phyloP scores from a whole-genome alignment of 2,888 invertebrate species.

The Venusia cambrica region DNA sequence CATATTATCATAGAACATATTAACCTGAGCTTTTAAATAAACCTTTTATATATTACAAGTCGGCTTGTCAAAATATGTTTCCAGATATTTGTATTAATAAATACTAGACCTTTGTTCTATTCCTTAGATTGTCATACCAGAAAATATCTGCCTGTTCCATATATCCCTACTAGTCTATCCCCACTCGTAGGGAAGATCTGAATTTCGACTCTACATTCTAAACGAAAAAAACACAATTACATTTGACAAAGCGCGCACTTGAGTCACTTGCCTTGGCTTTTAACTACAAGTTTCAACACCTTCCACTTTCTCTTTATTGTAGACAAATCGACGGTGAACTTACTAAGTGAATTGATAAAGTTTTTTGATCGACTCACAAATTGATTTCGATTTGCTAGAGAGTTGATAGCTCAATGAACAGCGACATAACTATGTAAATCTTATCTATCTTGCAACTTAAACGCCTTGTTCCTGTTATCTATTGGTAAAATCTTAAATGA shows the following conservation, averaged over 20 bases:
- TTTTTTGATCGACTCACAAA: constrained; percentile 8
- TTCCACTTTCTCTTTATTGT: constrained; percentile 55
- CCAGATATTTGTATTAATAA: too few relatives aligned
- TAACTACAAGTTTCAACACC: constrained; percentile 48
- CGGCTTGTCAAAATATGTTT: too few relatives aligned
- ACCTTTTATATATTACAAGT: too few relatives aligned
- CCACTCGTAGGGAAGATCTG: too few relatives aligned
- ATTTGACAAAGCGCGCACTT: constrained; percentile 51
- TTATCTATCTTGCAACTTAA: constrained; percentile 4
- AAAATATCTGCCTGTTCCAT: too few relatives aligned
- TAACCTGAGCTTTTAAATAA: too few relatives aligned
- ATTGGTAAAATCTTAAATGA: too few relatives aligned
- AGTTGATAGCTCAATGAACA: constrained; percentile 7
- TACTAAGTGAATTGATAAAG: constrained; percentile 13
- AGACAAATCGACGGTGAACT: constrained; percentile 21
- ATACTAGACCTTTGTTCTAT: too few relatives aligned
- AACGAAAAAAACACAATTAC: constrained; percentile 54
- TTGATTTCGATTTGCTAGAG: constrained; percentile 9
- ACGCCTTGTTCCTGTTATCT: neutral
- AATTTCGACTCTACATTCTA: too few relatives aligned
- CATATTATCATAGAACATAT: too few relatives aligned
- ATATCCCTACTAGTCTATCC: too few relatives aligned
- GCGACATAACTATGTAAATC: constrained; percentile 6
- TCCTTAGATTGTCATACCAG: too few relatives aligned
- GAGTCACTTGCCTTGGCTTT: constrained; percentile 48